phyloP scores from a whole-genome alignment of 2,888 invertebrate genomes.

The Mythimna ferrago region DNA sequence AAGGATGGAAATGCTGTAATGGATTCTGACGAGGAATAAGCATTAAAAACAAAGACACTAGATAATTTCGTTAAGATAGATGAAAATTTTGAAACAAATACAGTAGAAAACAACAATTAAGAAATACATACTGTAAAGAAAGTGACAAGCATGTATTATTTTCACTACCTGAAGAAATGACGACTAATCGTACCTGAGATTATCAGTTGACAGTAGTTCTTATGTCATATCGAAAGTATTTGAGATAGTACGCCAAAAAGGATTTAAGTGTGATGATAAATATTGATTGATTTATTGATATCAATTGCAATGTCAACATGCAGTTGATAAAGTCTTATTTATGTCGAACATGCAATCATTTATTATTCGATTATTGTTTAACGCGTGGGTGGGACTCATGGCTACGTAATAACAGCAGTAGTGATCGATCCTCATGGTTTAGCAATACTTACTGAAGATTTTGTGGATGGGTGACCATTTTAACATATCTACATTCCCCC shows the following conservation, averaged over 20 bases:
- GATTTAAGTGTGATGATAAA: slow-evolving; percentile 50
- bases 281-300: slow-evolving; percentile 39
- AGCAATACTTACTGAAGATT: no score
- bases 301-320: slow-evolving; percentile 49
- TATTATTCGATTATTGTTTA: slow-evolving; percentile 6
- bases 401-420: no score
- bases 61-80: background rate
- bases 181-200: slow-evolving; percentile 28
- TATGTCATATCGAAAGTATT: slow-evolving; percentile 47
- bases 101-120: background rate
- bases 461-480: no score
- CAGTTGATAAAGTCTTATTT: slow-evolving; percentile 32
- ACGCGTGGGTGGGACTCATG: no score
- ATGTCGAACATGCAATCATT: slow-evolving; percentile 5
- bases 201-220: slow-evolving; percentile 28
- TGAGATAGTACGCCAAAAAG: slow-evolving; percentile 35
- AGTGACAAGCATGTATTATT: background rate
- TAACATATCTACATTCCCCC: no score
- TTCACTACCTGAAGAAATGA: slow-evolving; percentile 1
- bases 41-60: background rate
- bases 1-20: background rate
- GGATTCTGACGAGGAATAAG: background rate
- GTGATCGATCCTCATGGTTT: no score
- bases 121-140: background rate
- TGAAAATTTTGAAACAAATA: background rate